Conservation (phyloP, 2,888 invertebrate species). For the Melinaea menophilus region DNA sequence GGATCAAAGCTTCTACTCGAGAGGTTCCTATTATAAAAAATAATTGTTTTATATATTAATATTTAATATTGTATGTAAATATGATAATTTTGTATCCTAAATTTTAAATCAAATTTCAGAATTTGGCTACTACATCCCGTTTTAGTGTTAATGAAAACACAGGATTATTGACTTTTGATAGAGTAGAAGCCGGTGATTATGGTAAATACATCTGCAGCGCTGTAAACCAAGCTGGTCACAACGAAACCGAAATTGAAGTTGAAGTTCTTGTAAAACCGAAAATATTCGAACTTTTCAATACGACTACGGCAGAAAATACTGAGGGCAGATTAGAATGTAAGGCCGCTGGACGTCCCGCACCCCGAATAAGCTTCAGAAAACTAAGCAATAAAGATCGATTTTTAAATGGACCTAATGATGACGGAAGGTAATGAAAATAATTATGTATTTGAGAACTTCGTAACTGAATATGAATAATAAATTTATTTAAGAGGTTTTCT, state of each 20-base stretch:
- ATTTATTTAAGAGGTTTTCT: slow-evolving; percentile 4
- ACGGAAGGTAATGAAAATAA: slow-evolving; percentile 59
- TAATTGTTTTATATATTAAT: slow-evolving; percentile 4
- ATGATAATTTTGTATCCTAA: not conserved
- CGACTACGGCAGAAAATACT: slow-evolving; percentile 80
- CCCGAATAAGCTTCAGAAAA: slow-evolving; percentile 88
- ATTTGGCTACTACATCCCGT: slow-evolving; percentile 80
- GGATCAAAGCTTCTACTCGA: slow-evolving; percentile 87
- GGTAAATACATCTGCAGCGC: slow-evolving; percentile 90
- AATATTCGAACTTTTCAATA: slow-evolving; percentile 86
- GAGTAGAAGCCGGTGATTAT: slow-evolving; percentile 86
- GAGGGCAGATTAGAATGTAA: slow-evolving; percentile 85
- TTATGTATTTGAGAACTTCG: too few relatives aligned
- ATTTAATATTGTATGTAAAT: slow-evolving; percentile 6
- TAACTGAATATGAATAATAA: not conserved
- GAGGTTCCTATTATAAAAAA: slow-evolving; percentile 53
- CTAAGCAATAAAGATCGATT: slow-evolving; percentile 82
- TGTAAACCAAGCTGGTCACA: slow-evolving; percentile 86
- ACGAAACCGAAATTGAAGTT: slow-evolving; percentile 82
- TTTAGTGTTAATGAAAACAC: slow-evolving; percentile 84
- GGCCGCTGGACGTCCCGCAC: slow-evolving; percentile 88
- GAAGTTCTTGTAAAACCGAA: slow-evolving; percentile 87
- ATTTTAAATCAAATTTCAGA: slow-evolving; percentile 54
- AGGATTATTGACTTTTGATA: slow-evolving; percentile 84
- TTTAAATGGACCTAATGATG: slow-evolving; percentile 80